phyloP scores from a whole-genome alignment of 2,113 vertebrate genomes.

The Eolophus roseicapilla region DNA sequence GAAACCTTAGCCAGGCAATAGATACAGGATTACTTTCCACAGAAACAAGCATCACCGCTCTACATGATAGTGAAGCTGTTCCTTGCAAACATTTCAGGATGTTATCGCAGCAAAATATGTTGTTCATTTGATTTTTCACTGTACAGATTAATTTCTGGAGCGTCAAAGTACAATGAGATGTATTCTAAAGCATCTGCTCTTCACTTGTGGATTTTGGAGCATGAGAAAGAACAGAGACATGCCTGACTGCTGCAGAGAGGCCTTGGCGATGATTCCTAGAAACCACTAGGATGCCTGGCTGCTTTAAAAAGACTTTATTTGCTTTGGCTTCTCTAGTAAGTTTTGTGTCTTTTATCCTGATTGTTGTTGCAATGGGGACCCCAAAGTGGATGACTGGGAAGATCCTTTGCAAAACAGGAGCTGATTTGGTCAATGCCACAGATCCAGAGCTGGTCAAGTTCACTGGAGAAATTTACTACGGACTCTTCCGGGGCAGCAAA shows the following conservation, averaged over 20 bases:
- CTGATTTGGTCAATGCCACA: conserved; percentile 92
- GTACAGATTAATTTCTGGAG: background rate
- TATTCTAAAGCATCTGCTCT: background rate
- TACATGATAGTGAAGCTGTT: background rate
- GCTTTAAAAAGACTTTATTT: conserved; percentile 87
- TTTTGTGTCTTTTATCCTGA: conserved; percentile 82
- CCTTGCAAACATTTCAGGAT: background rate
- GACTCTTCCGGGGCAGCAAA: conserved; percentile 90
- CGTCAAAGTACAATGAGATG: background rate
- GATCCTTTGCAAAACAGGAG: conserved; percentile 93
- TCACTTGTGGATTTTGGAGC: background rate
- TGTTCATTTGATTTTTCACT: background rate
- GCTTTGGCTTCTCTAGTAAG: conserved; percentile 83
- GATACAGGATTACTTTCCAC: conserved; percentile 64
- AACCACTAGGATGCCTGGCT: conserved; percentile 84
- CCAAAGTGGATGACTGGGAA: conserved; percentile 89
- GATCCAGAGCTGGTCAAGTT: conserved; percentile 88
- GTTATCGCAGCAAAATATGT: background rate
- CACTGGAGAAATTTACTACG: conserved; percentile 90
- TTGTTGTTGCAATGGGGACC: conserved; percentile 82
- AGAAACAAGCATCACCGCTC: background rate
- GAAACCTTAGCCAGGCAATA: conserved; percentile 68
- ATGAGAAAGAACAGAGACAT: background rate
- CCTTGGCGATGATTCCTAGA: conserved; percentile 59
- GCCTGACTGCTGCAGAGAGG: background rate